Evolutionary conservation across 1,140 invertebrate species (phyloP), one percentile per base, ranked within the genome.

Genomic region (Arctopsyche grandis): DNA sequence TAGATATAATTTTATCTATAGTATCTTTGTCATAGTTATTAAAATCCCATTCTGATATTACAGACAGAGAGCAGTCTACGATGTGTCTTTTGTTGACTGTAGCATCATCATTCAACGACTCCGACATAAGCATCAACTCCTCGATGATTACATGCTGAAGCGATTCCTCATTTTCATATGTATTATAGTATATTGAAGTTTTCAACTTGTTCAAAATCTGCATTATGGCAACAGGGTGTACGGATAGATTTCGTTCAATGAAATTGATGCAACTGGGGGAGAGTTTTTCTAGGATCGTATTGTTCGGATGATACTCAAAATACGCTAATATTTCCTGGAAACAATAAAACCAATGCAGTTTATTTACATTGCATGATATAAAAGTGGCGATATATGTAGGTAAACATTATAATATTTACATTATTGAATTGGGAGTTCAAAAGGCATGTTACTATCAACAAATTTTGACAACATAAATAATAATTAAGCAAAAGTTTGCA

Each of bases 271-370:
- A 75, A 63, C 58, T 78, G 3, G 38, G 38, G 22, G 76, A 78
- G 7, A 81, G 22, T 43, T 70, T 79, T 19, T n/a, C 16, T 7
- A 43, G 16, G 5, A 22, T 7, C 9, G 9, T 63, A 24, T 21
- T 10, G 58, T 46, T 43, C 24, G 22, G 16, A 22, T 43, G 38
- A 44, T 38, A 29, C 19, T 81, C 80, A 29, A 77, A 71, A 38
- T 79, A 73, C 5, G 44, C 60, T 60, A 79, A 56, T 19, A 81
- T 43, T 77, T 81, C 74, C 80, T 81, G 58, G n/a, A 71, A 76
- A 60, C 5, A 75, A 74, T 16, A 44, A 70, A 46, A 16, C 9
- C 14, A 77, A 77, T 44, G 5, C 16, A 48, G 16, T 38, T 10
- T 16, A 16, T 48, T 38, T 38, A 60, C 60, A 26, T 52, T 19